A percentile compares a stretch with the other conserved stretches of the same genome.
Evolutionary conservation across 2,113 vertebrate species (phyloP).

Genomic region (Tragelaphus strepsiceros): DNA sequence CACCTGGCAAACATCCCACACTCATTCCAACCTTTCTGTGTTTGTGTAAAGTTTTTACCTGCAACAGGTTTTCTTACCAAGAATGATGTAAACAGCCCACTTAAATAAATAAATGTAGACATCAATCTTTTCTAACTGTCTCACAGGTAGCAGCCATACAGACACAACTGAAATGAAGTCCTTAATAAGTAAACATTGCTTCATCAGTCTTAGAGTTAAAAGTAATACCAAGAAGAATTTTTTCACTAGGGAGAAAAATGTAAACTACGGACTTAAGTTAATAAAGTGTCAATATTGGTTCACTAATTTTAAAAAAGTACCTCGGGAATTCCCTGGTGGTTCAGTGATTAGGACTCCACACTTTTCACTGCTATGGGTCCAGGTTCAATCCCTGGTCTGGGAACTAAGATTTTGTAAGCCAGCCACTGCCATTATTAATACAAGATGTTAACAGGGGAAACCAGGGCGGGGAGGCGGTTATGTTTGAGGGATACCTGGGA

Average conservation of each 20-base stretch:
- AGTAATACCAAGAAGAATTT: neutral
- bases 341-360: neutral
- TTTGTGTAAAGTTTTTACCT: neutral
- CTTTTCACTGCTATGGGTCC: neutral
- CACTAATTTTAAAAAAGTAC: neutral
- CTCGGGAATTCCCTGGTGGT: neutral
- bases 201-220: neutral
- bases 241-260: neutral
- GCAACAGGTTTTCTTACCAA: neutral
- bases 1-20: neutral
- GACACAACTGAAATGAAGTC: neutral
- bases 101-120: neutral
- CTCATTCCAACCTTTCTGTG: neutral
- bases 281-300: neutral
- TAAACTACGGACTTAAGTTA: neutral
- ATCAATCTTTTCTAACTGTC: neutral
- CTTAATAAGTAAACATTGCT: neutral
- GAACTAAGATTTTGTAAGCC: neutral
- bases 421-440: neutral
- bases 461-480: neutral
- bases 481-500: neutral
- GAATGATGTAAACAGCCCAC: neutral
- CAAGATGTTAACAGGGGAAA: neutral
- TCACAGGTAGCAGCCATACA: neutral
- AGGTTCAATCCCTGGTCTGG: neutral